A percentile compares a stretch with the other conserved stretches of the same genome.
phyloP scores from a whole-genome alignment of 2,113 vertebrate species.

The Cheirogaleus medius region DNA sequence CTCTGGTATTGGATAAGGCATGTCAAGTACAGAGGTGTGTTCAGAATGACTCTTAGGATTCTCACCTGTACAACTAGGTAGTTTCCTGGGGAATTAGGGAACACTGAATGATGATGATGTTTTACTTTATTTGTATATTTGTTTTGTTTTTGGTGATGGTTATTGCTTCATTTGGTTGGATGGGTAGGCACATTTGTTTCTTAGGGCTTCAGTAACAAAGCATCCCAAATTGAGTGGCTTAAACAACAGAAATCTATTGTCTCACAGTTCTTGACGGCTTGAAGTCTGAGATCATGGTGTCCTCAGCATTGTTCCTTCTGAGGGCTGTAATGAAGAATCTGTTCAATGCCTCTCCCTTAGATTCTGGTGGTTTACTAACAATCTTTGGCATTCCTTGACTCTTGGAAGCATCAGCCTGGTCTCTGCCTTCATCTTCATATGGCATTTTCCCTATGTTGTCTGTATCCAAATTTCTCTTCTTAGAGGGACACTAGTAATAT shows the following conservation, averaged over 20 bases:
- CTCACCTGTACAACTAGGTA: background rate
- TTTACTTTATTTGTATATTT: background rate
- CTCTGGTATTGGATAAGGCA: background rate
- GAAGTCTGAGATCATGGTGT: background rate
- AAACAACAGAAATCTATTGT: background rate
- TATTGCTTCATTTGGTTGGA: background rate
- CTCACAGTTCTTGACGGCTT: background rate
- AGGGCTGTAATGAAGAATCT: background rate
- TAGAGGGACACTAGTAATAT: background rate
- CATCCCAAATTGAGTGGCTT: background rate
- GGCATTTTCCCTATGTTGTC: background rate
- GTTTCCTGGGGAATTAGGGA: background rate
- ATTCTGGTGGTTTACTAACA: background rate
- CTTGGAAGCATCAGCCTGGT: background rate
- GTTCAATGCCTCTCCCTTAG: fast-evolving
- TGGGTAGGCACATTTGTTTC: background rate
- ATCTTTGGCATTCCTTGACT: background rate
- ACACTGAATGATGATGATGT: background rate
- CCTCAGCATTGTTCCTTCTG: background rate
- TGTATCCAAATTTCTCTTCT: background rate
- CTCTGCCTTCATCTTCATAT: background rate
- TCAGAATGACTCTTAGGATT: background rate
- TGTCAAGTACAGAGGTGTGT: background rate
- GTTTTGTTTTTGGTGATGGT: background rate
- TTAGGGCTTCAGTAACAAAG: background rate